Percentiles rank a stretch among this genome's conserved stretches.
Conservation (phyloP, 2,797 vertebrate species). For the Phalloptychus januarius region DNA sequence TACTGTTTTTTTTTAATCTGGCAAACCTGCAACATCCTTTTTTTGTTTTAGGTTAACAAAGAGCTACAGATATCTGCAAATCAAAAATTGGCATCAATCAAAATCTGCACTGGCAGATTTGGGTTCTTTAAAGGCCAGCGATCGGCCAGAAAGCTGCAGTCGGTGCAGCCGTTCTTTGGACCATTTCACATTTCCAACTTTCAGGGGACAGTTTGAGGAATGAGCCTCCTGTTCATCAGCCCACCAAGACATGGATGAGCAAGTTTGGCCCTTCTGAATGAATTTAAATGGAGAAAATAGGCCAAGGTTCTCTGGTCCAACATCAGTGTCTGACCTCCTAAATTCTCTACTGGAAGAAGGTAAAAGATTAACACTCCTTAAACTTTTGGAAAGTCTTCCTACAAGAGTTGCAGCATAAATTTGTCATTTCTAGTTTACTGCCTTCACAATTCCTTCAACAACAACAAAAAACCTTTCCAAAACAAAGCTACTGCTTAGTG, state of each 20-base stretch:
- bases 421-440: slow-evolving; percentile 6
- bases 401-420: background rate
- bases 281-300: background rate
- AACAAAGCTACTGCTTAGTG: slow-evolving; percentile 6
- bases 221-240: background rate
- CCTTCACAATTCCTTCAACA: slow-evolving; percentile 18
- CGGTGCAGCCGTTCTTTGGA: background rate
- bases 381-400: background rate
- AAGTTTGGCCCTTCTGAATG: background rate
- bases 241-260: background rate
- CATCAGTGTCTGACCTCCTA: no score
- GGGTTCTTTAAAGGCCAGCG: no score
- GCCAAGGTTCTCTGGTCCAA: background rate
- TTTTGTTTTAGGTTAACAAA: no score
- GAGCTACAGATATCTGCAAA: no score
- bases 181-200: background rate
- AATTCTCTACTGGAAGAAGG: background rate
- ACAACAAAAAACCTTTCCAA: slow-evolving; percentile 1
- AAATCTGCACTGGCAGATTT: no score
- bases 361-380: background rate
- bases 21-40: no score
- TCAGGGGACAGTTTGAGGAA: background rate
- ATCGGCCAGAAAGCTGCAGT: no score
- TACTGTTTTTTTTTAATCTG: no score
- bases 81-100: no score